Conservation (phyloP, 35 echinoderm and acorn worm species). For the Stichopus chloronotus region DNA sequence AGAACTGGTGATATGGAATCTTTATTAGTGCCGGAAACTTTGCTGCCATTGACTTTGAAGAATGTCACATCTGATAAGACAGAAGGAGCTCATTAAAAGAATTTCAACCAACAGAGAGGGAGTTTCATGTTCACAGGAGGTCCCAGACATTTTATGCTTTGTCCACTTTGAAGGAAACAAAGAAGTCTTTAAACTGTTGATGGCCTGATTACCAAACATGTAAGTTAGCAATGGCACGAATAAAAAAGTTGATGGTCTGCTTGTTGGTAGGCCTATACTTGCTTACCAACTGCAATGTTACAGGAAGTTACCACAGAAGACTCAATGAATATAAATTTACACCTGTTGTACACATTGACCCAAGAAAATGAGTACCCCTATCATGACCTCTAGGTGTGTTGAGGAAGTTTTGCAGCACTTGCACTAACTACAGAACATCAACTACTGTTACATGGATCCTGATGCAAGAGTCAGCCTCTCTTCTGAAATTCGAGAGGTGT, state of each 20-base stretch:
- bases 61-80: constrained; percentile 6
- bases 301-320: neutral
- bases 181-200: neutral
- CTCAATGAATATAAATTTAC: neutral
- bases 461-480: neutral
- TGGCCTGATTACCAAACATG: neutral
- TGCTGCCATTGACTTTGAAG: constrained; percentile 3
- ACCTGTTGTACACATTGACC: neutral
- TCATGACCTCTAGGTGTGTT: neutral
- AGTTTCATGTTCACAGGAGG: neutral
- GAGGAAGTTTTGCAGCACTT: neutral
- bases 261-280: neutral
- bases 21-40: neutral
- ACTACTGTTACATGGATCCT: neutral
- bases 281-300: neutral
- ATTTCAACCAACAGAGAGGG: neutral
- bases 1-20: constrained; percentile 5
- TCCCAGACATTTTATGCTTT: constrained; percentile 12
- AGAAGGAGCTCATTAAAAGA: neutral
- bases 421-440: neutral
- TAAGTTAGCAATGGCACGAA: neutral
- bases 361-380: neutral
- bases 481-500: neutral
- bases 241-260: neutral
- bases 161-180: neutral